Evolutionary conservation across 2,888 invertebrate genomes (phyloP).

Genomic region (Saturnia pavonia): DNA sequence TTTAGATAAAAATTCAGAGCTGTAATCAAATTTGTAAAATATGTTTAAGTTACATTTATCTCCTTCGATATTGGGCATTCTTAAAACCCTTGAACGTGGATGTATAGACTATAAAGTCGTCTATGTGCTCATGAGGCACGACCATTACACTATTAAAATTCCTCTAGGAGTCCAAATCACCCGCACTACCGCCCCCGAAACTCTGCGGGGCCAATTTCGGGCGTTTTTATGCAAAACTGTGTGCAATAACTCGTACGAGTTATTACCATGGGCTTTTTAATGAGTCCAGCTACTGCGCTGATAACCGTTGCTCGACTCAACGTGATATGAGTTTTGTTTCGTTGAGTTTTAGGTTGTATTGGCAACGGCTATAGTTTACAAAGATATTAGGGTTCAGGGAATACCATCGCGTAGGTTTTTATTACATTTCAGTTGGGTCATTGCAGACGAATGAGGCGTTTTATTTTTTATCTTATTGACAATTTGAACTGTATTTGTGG

Average conservation of each 20-base stretch:
- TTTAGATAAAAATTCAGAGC: background rate
- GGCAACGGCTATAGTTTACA: background rate
- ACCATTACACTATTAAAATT: constrained; percentile 64
- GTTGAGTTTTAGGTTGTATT: constrained; percentile 1
- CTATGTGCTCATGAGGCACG: constrained; percentile 19
- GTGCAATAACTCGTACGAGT: constrained; percentile 58
- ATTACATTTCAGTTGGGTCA: constrained; percentile 27
- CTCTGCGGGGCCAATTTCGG: constrained; percentile 26
- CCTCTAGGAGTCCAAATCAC: constrained; percentile 30
- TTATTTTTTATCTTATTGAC: constrained; percentile 8
- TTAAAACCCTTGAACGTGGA: background rate
- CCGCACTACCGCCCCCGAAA: constrained; percentile 23
- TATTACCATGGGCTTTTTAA: constrained; percentile 57
- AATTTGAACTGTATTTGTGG: background rate
- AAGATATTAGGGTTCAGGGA: constrained; percentile 21
- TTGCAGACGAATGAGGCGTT: constrained; percentile 18
- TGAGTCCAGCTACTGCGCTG: constrained; percentile 36
- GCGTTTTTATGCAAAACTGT: constrained; percentile 70
- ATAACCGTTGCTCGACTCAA: background rate
- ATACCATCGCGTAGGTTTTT: constrained; percentile 36
- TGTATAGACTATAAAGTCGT: background rate
- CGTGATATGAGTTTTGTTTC: background rate
- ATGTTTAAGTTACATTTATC: constrained; percentile 1
- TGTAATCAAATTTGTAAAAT: background rate
- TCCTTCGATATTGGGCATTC: background rate